phyloP scores from a whole-genome alignment of 2,888 invertebrate species.

The Volucella inanis region DNA sequence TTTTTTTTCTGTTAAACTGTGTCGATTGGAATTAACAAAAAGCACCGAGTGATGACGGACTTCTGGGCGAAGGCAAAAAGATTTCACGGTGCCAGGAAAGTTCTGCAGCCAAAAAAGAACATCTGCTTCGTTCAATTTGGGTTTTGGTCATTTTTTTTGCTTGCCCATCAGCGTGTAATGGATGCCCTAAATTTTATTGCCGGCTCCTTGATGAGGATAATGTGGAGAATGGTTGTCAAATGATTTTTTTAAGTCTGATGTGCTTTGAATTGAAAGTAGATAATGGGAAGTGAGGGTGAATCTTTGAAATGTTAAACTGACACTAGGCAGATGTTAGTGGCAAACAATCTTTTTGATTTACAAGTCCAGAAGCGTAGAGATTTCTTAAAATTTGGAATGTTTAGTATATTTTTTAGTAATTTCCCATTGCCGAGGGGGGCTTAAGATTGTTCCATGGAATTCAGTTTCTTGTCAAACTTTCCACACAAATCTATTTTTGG shows the following conservation, averaged over 20 bases:
- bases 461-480: too few relatives aligned
- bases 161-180: not conserved
- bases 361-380: too few relatives aligned
- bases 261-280: not conserved
- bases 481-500: too few relatives aligned
- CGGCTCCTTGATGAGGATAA: not conserved
- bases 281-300: not conserved
- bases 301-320: not conserved
- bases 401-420: too few relatives aligned
- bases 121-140: conserved; percentile 1
- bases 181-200: conserved; percentile 1
- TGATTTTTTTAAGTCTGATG: not conserved
- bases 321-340: conserved; percentile 8
- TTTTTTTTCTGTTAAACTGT: not conserved
- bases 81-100: conserved; percentile 21
- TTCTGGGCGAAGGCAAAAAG: conserved; percentile 16
- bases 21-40: not conserved
- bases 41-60: conserved; percentile 1
- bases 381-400: too few relatives aligned
- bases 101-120: conserved; percentile 5
- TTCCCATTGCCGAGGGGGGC: too few relatives aligned
- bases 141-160: not conserved
- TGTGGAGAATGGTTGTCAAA: not conserved
- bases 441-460: too few relatives aligned
- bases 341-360: not conserved